phyloP scores from a whole-genome alignment of 2,888 invertebrate species.

The Ametastegia equiseti region DNA sequence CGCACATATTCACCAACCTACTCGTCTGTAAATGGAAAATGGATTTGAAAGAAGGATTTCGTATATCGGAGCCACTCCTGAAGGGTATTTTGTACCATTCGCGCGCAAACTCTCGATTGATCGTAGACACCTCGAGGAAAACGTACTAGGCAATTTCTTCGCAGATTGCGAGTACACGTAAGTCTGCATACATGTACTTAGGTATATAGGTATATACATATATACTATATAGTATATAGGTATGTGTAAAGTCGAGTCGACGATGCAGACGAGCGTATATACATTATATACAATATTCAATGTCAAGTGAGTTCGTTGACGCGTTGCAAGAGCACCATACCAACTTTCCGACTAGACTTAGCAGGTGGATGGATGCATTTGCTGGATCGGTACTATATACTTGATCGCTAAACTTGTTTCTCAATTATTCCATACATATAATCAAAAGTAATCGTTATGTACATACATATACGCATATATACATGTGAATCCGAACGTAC shows the following conservation, averaged over 20 bases:
- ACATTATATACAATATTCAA: not conserved
- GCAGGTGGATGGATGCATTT: not conserved
- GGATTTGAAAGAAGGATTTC: too few species aligned
- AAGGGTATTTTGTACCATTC: too few species aligned
- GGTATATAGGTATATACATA: too few species aligned
- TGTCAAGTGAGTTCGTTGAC: slow-evolving; percentile 21
- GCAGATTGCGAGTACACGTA: too few species aligned
- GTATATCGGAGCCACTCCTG: too few species aligned
- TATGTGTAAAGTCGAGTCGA: not conserved
- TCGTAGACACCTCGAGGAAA: not conserved
- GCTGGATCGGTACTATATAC: not conserved
- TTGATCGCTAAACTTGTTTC: not conserved
- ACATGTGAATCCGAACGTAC: too few species aligned
- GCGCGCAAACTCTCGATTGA: slow-evolving; percentile 30
- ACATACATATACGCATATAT: too few species aligned
- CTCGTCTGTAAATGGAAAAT: too few species aligned
- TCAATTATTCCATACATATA: not conserved
- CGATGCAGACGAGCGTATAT: not conserved
- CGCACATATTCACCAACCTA: too few species aligned
- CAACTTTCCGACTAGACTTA: not conserved
- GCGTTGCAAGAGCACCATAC: not conserved
- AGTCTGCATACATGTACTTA: too few species aligned
- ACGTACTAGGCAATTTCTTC: not conserved
- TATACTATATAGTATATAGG: not conserved
- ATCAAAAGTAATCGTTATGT: too few species aligned